Evolutionary conservation across 2,888 invertebrate species (phyloP).

Genomic region (Didymodactylos carnosus): DNA sequence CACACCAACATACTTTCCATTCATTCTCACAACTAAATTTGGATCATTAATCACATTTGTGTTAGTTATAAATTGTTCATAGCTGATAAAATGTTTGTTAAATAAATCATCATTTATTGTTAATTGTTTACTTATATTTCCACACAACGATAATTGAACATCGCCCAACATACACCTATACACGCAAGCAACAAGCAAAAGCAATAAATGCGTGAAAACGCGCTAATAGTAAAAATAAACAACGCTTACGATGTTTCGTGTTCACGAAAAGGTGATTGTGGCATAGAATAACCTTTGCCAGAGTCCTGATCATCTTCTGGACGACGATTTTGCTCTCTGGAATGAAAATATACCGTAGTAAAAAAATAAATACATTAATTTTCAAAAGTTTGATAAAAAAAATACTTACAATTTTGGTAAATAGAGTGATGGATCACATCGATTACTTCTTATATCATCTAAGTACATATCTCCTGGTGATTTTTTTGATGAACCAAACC

Average conservation of each 20-base stretch:
- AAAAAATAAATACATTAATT: neutral
- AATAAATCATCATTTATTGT: neutral
- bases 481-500: neutral
- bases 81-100: slow-evolving; percentile 29
- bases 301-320: slow-evolving; percentile 80
- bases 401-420: neutral
- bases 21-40: slow-evolving; percentile 62
- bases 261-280: slow-evolving; percentile 49
- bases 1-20: neutral
- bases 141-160: slow-evolving; percentile 58
- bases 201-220: neutral
- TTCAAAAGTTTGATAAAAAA: neutral
- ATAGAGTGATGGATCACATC: slow-evolving; percentile 45
- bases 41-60: slow-evolving; percentile 53
- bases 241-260: neutral
- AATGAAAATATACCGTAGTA: neutral
- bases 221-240: neutral
- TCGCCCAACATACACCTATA: slow-evolving; percentile 34
- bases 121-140: slow-evolving; percentile 36
- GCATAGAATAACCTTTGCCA: slow-evolving; percentile 79
- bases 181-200: too few species aligned
- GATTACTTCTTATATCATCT: slow-evolving; percentile 58
- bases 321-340: neutral
- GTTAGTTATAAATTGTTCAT: slow-evolving; percentile 42
- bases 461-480: slow-evolving; percentile 58